Evolutionary conservation across 2,888 invertebrate species (phyloP).

Genomic region (Conistra vaccinii): DNA sequence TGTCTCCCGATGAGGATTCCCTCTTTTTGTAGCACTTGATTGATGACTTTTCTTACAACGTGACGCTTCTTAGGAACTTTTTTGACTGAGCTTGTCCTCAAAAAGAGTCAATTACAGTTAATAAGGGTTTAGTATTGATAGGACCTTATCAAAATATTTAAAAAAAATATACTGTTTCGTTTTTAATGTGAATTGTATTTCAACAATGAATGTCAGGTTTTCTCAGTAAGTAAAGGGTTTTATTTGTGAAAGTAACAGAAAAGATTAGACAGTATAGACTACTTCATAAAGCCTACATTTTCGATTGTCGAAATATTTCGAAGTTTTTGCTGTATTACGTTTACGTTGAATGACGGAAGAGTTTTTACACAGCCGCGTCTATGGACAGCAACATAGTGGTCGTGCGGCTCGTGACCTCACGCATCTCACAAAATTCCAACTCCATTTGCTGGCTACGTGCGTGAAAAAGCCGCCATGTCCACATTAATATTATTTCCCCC

Average conservation of each 20-base stretch:
- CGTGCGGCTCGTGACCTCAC: slow-evolving; percentile 83
- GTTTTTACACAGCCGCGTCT: slow-evolving; percentile 63
- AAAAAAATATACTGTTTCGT: background rate
- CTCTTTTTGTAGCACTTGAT: slow-evolving; percentile 83
- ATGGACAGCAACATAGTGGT: slow-evolving; percentile 64
- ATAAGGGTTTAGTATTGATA: slow-evolving; percentile 68
- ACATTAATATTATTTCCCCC: slow-evolving; percentile 78
- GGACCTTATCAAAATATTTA: slow-evolving; percentile 45
- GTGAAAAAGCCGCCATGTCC: slow-evolving; percentile 80
- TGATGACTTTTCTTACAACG: slow-evolving; percentile 84
- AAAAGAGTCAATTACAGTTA: slow-evolving; percentile 78
- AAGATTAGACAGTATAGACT: background rate
- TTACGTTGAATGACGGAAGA: slow-evolving; percentile 76
- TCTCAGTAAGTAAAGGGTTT: background rate
- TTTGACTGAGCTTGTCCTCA: slow-evolving; percentile 73
- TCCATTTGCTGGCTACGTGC: slow-evolving; percentile 84
- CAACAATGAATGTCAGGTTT: background rate
- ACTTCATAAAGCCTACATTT: background rate
- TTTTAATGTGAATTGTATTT: slow-evolving; percentile 7
- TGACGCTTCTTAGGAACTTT: slow-evolving; percentile 79
- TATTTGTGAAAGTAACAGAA: background rate
- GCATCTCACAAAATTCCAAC: slow-evolving; percentile 82
- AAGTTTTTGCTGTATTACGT: slow-evolving; percentile 42
- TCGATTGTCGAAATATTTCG: background rate
- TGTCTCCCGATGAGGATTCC: slow-evolving; percentile 78